Percentiles rank a stretch among this genome's conserved stretches.
phyloP scores from a whole-genome alignment of 1,140 invertebrate species.

The Diuraphis noxia region DNA sequence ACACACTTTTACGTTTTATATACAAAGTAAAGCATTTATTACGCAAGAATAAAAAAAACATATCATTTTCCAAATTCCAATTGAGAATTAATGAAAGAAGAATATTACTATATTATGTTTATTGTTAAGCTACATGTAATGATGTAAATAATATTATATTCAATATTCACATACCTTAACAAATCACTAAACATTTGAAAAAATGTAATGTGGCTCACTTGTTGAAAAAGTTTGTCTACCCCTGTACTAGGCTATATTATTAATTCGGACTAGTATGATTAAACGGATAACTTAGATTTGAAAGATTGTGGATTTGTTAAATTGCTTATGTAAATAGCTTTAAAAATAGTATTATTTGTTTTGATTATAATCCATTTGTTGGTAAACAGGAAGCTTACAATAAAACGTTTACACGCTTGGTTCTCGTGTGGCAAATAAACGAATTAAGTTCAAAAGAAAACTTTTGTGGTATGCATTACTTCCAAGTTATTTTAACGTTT shows the following conservation, averaged over 20 bases:
- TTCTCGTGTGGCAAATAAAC: background rate
- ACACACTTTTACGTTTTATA: no score
- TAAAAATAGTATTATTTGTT: background rate
- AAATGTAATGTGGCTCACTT: no score
- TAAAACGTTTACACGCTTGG: background rate
- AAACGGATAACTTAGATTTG: background rate
- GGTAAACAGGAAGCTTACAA: slow-evolving; percentile 5
- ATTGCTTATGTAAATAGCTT: background rate
- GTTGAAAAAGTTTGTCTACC: no score
- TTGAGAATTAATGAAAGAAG: no score
- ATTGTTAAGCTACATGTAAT: no score
- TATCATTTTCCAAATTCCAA: no score
- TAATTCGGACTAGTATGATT: background rate
- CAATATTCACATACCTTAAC: no score
- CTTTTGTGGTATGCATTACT: background rate
- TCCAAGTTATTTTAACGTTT: background rate
- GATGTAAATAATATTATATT: no score
- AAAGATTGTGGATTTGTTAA: background rate
- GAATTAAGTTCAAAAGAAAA: background rate
- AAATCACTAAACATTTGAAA: no score
- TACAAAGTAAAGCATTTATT: no score
- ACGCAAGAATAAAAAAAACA: no score
- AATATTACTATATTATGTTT: no score
- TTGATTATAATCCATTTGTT: background rate
- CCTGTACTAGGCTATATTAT: background rate